Evolutionary conservation across 2,797 vertebrate genomes (phyloP), one percentile per base, ranked within the genome.

Genomic region (Limnodromus scolopaceus): DNA sequence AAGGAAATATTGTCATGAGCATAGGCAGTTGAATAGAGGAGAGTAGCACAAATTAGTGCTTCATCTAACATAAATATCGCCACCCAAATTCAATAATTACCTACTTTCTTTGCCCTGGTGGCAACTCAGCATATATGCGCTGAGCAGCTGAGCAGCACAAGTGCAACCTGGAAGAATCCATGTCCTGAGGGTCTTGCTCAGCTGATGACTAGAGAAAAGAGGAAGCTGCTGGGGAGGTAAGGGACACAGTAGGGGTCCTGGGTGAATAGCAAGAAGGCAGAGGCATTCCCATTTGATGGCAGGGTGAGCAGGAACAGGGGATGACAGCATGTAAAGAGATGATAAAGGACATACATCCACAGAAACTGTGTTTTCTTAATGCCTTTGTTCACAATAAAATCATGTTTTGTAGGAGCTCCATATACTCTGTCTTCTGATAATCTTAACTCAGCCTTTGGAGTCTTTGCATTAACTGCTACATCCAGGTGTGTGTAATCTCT

Each of bases 201-300:
- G 18, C 7, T 10, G 48, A 9, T 24, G n/a, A 32, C 7, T 4
- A 4, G 25, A 48, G 46, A 81, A 45, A 10, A 66, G 39, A 41
- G 36, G 34, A 66, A 18, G 13, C 23, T 87, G 46, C 48, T 54
- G 36, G 48, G 24, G 19, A 77, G 43, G 12, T 19, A 45, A 65
- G 12, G 39, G 30, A 18, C 30, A 41, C 0, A 1, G 13, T 2
- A 20, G n/a, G 6, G 30, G 9, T 71, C 6, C 6, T 14, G 43
- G 4, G 0, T 69, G 66, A 38, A 41, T 3, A 74, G 22, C 46
- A 72, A 20, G 24, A 76, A 69, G 13, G 30, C 30, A 72, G 39
- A 76, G 23, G 15, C 7, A 34, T 39, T 54, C 22, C 32, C 6
- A 16, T 49, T 38, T 38, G 32, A 34, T 16, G 13, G 12, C 8